A percentile compares a stretch with the other conserved stretches of the same genome.
phyloP scores from a whole-genome alignment of 2,113 vertebrate genomes.

The Myanophis thanlyinensis region DNA sequence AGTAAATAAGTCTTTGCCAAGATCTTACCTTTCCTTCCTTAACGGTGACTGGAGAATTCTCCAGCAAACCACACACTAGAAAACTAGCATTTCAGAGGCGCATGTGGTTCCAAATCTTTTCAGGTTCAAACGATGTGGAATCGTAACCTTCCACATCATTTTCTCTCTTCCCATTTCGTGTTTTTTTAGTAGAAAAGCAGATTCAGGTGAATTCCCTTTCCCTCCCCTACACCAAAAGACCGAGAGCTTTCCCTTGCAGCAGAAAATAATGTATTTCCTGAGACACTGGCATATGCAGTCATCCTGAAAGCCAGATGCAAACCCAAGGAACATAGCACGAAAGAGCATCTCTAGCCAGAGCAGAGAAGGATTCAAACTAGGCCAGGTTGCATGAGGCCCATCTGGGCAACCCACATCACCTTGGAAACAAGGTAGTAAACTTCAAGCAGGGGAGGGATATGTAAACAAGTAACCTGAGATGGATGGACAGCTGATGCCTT shows the following conservation, averaged over 20 bases:
- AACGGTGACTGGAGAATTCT: no score
- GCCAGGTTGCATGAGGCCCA: constrained; percentile 18
- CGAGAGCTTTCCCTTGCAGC: background rate
- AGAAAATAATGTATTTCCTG: background rate
- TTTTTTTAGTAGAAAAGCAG: background rate
- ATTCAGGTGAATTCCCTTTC: background rate
- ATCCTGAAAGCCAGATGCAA: background rate
- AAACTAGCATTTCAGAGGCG: background rate
- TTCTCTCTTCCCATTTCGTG: background rate
- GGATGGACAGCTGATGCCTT: constrained; percentile 9
- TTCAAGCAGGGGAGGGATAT: background rate
- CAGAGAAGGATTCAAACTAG: background rate
- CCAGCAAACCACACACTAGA: background rate
- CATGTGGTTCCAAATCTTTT: background rate
- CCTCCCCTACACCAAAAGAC: background rate
- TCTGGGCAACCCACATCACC: constrained; percentile 20
- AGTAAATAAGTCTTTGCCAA: no score
- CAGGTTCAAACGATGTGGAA: no score
- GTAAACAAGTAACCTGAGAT: constrained; percentile 37
- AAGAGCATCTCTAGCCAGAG: background rate
- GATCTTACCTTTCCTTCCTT: background rate
- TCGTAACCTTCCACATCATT: background rate
- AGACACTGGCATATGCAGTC: background rate
- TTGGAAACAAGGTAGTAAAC: constrained; percentile 52
- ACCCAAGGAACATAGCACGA: background rate